Percentiles rank a stretch among this genome's conserved stretches.
phyloP scores from a whole-genome alignment of 2,113 vertebrate genomes.

The Ciconia stormi region DNA sequence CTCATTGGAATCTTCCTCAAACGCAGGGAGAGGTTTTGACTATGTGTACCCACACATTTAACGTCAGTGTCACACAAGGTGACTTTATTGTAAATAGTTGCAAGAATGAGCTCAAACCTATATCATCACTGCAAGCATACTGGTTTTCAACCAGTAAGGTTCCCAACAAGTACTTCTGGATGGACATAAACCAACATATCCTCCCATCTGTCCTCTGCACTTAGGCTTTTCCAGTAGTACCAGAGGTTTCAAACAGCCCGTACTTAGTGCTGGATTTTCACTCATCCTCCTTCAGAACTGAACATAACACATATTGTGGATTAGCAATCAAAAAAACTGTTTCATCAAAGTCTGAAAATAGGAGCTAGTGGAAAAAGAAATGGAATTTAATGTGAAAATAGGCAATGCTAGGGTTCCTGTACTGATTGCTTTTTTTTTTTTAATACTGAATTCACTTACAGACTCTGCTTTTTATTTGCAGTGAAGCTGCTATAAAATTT shows the following conservation, averaged over 20 bases:
- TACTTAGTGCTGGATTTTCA: not conserved
- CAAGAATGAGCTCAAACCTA: not conserved
- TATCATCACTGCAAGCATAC: not conserved
- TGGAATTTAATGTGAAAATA: conserved; percentile 45
- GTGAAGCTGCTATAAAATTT: not conserved
- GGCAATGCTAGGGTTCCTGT: not conserved
- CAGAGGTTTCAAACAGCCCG: not conserved
- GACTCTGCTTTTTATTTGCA: conserved; percentile 14
- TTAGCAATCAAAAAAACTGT: conserved; percentile 28
- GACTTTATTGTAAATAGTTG: not conserved
- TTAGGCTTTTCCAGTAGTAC: not conserved
- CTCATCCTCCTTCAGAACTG: not conserved
- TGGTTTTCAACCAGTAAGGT: not conserved
- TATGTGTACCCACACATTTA: not conserved
- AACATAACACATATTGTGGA: not conserved
- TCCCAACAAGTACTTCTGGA: not conserved
- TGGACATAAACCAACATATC: not conserved
- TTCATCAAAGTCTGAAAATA: conserved; percentile 38
- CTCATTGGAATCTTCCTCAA: not conserved
- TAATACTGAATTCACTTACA: not conserved
- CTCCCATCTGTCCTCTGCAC: not conserved
- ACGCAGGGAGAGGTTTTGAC: not conserved
- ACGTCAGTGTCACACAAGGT: not conserved
- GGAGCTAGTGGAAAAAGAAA: conserved; percentile 9
- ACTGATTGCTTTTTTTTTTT: not conserved